A percentile compares a stretch with the other conserved stretches of the same genome.
These are phyloP conservation scores for Schmidtea mediterranea DNA, from an alignment of 1,140 invertebrate species.

Conservation along the genomic window DNA sequence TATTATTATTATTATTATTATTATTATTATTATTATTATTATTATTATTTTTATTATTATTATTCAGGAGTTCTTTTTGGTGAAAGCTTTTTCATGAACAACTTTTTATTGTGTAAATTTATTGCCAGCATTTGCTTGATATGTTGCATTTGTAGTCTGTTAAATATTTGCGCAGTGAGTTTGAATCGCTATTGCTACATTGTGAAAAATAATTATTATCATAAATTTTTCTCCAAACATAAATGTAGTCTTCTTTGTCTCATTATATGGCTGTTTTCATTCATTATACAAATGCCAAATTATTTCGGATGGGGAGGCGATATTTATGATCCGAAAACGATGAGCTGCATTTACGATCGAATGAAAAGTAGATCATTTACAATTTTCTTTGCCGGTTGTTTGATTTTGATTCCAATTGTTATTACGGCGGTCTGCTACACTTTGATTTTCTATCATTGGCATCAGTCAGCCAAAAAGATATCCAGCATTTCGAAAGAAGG, in stretches of 20 bases:
- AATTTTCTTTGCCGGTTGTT: constrained; percentile 13
- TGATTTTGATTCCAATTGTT: constrained; percentile 14
- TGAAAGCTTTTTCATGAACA: constrained; percentile 14
- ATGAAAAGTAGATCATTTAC: constrained; percentile 16
- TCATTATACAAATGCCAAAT: constrained; percentile 17
- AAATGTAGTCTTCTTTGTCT: constrained; percentile 11
- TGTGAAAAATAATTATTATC: constrained; percentile 12
- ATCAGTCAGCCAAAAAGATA: background rate
- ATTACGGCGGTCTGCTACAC: constrained; percentile 14
- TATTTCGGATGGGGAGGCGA: constrained; percentile 19
- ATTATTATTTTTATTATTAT: background rate
- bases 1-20: background rate
- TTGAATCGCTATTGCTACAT: constrained; percentile 19
- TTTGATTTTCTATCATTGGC: constrained; percentile 5
- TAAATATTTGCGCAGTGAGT: constrained; percentile 15
- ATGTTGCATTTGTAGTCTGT: constrained; percentile 19
- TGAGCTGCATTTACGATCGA: constrained; percentile 18
- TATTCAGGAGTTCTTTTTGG: constrained; percentile 16
- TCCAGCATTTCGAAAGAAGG: too few relatives aligned
- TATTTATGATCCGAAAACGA: constrained; percentile 16
- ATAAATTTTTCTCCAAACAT: constrained; percentile 11
- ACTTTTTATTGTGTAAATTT: constrained; percentile 13
- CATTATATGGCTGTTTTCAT: constrained; percentile 13
- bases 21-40: background rate
- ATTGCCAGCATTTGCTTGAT: constrained; percentile 18